Evolutionary conservation across 30 jellyfish, hydroid and myxozoan species (phyloP), one percentile per base, ranked within the genome.

Genomic region (Calvadosia cruxmelitensis): DNA sequence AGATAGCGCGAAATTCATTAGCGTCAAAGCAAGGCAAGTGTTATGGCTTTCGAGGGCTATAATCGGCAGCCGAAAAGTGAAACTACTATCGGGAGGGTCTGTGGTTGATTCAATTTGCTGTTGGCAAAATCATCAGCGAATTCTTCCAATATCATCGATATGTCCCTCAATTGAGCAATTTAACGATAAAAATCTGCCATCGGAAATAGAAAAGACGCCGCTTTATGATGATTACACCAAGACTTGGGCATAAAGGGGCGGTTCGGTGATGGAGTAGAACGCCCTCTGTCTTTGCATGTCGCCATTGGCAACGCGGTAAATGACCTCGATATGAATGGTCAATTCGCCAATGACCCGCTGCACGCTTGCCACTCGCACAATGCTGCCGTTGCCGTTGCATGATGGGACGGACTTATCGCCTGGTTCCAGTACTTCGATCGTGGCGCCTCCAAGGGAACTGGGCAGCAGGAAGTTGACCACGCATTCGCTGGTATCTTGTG

Each of bases 341-440:
- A 86, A 48, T 27, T 86, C 94, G 13, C 96, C 96, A 27, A 67
- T 67, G 52, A 86, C 52, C 3, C 88, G 83, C 73, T 86, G 91
- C 70, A 86, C 68, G 49, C 71, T 74, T 25, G 96, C 72, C 27
- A 86, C 74, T 51, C 91, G 70, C 49, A 86, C 92, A 49, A 85
- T 80, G 32, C 72, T 79, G 2, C 75, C 63, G 15, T 50, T 33
- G 25, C 67, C 63, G 0, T 34, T 52, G 1, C 31, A 53, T n/a
- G 35, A 74, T 52, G 77, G 71, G 16, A 10, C 74, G 49, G 70
- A 79, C 31, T 49, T 35, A 42, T 42, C 57, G 66, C 50, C 76
- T 3, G 50, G 71, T 0, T 66, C 33, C 64, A 85, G 36, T 29
- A 66, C 52, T 50, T 78, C 94, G 1, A 86, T 93, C n/a, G 70